Evolutionary conservation across 1,140 invertebrate species (phyloP).

Genomic region (Diorhabda carinulata): DNA sequence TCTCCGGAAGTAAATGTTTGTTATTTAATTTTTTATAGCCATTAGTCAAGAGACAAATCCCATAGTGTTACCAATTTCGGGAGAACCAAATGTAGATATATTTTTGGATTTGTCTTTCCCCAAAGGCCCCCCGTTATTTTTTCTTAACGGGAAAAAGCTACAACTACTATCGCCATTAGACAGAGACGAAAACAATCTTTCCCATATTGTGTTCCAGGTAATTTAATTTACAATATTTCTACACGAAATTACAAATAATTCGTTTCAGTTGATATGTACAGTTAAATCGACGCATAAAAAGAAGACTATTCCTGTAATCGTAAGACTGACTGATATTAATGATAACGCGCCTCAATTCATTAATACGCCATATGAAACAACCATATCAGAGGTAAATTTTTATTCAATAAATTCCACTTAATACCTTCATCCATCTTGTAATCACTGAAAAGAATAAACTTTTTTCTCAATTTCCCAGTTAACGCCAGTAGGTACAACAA

Average conservation of each 20-base stretch:
- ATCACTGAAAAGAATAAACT: not conserved
- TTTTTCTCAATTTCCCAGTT: slow-evolving; percentile 54
- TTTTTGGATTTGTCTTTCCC: slow-evolving; percentile 73
- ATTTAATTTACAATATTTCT: slow-evolving; percentile 22
- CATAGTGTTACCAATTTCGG: slow-evolving; percentile 73
- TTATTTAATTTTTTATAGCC: slow-evolving; percentile 55
- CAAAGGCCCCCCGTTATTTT: slow-evolving; percentile 70
- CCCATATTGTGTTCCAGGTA: slow-evolving; percentile 84
- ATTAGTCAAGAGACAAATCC: slow-evolving; percentile 77
- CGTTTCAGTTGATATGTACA: slow-evolving; percentile 71
- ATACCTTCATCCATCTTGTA: not conserved
- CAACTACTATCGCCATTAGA: slow-evolving; percentile 76
- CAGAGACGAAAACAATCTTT: slow-evolving; percentile 78
- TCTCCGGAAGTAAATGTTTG: too few relatives aligned
- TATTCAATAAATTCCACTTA: too few relatives aligned
- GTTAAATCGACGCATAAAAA: slow-evolving; percentile 70
- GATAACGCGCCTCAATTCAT: slow-evolving; percentile 80
- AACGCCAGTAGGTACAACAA: slow-evolving; percentile 79
- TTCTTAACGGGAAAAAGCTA: slow-evolving; percentile 76
- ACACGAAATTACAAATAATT: not conserved
- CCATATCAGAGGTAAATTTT: slow-evolving; percentile 73
- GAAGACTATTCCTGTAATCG: slow-evolving; percentile 80
- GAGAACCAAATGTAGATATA: slow-evolving; percentile 76
- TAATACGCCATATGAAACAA: slow-evolving; percentile 76
- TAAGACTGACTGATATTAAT: slow-evolving; percentile 85